Evolutionary conservation across 2,113 vertebrate genomes (phyloP), one percentile per base, ranked within the genome.

Genomic region (Tachycineta bicolor): DNA sequence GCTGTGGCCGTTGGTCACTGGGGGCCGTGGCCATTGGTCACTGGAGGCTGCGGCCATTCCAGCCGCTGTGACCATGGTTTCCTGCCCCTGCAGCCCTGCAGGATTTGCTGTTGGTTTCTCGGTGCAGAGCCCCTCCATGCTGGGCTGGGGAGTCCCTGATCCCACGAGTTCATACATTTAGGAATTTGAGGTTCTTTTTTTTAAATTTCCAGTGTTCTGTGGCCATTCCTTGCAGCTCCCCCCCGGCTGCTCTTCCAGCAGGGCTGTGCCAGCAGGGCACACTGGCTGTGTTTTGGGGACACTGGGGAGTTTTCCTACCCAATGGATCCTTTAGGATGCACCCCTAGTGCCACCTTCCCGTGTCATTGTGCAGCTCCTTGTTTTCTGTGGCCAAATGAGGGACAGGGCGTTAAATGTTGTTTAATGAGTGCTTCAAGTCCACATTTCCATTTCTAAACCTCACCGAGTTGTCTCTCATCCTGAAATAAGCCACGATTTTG

Each of bases 301-400:
- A 75, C 47, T 14, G 10, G 10, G 7, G 55, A 13, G 10, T 18
- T 33, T 77, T 47, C 39, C 77, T 59, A 17, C 47, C 62, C 43
- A 11, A 3, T 9, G 9, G 31, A 26, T 53, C 46, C 28, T 92
- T 53, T 1, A 11, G 59, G 44, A 16, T 49, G 25, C 28, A 63
- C 4, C 62, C 41, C 2, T 18, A 17, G 37, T 21, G 5, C 24
- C 34, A 3, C 21, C 29, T 78, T 49, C 41, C 50, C 0, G 0
- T 53, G 37, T 23, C 33, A 8, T 4, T 31, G 55, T 52, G 20
- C 29, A 37, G 5, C 49, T 13, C 21, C 14, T 22, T 5, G 26
- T 71, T 63, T 33, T 28, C 28, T 18, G 37, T 14, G 24, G 31
- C 14, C 43, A 41, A 4, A 11, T 0, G 0, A 10, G 5, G 34